Evolutionary conservation across 2,888 invertebrate genomes (phyloP).

Genomic region (Carabus problematicus): DNA sequence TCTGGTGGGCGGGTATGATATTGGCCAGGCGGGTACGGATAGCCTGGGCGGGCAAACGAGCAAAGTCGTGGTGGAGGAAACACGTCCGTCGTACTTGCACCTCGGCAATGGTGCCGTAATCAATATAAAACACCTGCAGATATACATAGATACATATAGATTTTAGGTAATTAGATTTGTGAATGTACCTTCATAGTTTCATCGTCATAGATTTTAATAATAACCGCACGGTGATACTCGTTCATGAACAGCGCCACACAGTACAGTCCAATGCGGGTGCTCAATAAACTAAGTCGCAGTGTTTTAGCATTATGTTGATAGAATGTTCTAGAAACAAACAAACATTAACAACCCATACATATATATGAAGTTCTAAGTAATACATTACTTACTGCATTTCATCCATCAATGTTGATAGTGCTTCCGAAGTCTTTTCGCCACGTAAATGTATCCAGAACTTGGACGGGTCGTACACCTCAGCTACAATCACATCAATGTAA

Average conservation of each 20-base stretch:
- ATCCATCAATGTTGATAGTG: constrained; percentile 62
- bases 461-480: constrained; percentile 65
- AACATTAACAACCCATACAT: neutral
- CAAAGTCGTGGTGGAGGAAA: constrained; percentile 59
- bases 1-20: constrained; percentile 58
- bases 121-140: constrained; percentile 64
- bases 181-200: constrained; percentile 59
- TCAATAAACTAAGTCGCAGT: constrained; percentile 8
- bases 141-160: constrained; percentile 6
- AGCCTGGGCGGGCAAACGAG: constrained; percentile 62
- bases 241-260: constrained; percentile 59
- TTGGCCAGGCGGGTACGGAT: constrained; percentile 62
- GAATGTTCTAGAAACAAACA: constrained; percentile 16
- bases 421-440: constrained; percentile 21
- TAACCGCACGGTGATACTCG: constrained; percentile 64
- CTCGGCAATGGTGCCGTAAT: constrained; percentile 65
- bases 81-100: constrained; percentile 53
- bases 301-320: constrained; percentile 15
- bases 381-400: constrained; percentile 60
- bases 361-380: neutral
- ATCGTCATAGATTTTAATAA: constrained; percentile 58
- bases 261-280: constrained; percentile 59
- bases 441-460: constrained; percentile 65
- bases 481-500: constrained; percentile 59
- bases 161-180: constrained; percentile 18